Conservation (phyloP, 2,888 invertebrate species). For the Andrena flavipes region DNA sequence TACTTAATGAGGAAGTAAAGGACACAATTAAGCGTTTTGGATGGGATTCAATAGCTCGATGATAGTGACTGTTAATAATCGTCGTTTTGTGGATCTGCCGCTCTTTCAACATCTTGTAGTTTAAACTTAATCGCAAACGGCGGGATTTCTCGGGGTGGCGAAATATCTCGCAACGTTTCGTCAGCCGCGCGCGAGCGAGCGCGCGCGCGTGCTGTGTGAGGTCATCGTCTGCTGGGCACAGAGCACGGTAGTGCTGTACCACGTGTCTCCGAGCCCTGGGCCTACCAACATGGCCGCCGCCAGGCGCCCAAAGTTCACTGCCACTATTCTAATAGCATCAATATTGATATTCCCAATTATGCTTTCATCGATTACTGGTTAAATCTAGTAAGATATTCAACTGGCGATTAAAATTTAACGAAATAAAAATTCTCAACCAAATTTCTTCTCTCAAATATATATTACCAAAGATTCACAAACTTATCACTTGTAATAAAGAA, state of each 20-base stretch:
- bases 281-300: background rate
- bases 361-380: background rate
- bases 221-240: constrained; percentile 55
- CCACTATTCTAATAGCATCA: background rate
- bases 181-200: constrained; percentile 45
- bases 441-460: background rate
- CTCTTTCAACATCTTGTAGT: constrained; percentile 21
- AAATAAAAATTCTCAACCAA: too few species aligned
- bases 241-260: constrained; percentile 38
- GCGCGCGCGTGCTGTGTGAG: constrained; percentile 40
- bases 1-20: too few species aligned
- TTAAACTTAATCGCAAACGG: constrained; percentile 28
- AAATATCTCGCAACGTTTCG: constrained; percentile 63
- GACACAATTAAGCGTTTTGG: too few species aligned
- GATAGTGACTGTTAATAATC: background rate
- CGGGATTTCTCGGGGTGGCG: constrained; percentile 45
- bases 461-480: background rate
- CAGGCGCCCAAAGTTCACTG: background rate
- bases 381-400: constrained; percentile 10
- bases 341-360: background rate
- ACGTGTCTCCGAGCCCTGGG: constrained; percentile 17
- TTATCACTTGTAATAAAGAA: background rate
- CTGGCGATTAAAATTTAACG: too few species aligned
- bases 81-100: background rate
- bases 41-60: too few species aligned